Evolutionary conservation across 2,797 vertebrate genomes (phyloP), one percentile per base, ranked within the genome.

Genomic region (Muraenolepis orangiensis): DNA sequence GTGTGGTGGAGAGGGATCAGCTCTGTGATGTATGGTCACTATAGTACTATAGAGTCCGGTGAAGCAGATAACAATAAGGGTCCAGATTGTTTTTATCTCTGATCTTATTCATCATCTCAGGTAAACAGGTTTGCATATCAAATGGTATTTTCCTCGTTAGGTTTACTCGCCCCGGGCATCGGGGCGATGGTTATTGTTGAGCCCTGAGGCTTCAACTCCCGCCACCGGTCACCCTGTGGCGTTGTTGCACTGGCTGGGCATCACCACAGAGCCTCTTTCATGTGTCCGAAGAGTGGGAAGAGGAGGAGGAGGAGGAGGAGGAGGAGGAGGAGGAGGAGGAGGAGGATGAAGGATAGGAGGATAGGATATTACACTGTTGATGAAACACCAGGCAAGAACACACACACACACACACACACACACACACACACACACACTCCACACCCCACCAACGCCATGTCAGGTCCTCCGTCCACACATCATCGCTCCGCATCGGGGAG

Each of bases 301-400:
- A 61, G 8, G 36, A 38, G 36, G 36, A 38, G 36, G 36, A 38
- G 36, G 86, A 85, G 83, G 79, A 40, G 77, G 64, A 72, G 81
- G 81, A 61, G 8, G 36, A 38, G 36, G 36, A 38, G 36, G 36
- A 38, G 36, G 86, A 85, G 83, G 79, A 40, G 77, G 64, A 72
- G 81, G 81, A n/a, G 85, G 78, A 66, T 80, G 78, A n/a, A n/a
- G 79, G 82, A 74, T 77, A n/a, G 78, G 85, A 84, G 87, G 82
- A 84, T 79, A 79, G 74, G 82, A 82, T 61, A n/a, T n/a, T n/a
- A n/a, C n/a, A n/a, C n/a, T 90, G 91, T 93, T 93, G 93, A 93
- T 87, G 92, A 92, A 94, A 93, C 87, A 85, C 51, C 38, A 87
- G 87, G 92, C 91, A 93, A 94, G 89, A 91, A 82, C 91, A 84